Conservation (phyloP, 53 echinoderm and acorn worm genomes). For the Hippasteria phrygiana region DNA sequence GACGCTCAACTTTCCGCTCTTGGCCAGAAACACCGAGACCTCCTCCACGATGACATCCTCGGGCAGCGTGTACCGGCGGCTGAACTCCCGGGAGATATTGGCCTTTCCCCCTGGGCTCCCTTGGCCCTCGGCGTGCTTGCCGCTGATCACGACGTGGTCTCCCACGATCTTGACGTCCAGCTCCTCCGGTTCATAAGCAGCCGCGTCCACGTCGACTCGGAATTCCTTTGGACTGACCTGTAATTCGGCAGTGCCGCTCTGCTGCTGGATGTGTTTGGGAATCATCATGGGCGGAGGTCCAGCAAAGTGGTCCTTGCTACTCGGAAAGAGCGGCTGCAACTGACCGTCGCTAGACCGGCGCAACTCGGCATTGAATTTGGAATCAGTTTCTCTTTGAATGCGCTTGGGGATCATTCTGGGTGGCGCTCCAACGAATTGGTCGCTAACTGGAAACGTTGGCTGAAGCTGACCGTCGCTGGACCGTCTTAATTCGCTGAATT, state of each 20-base stretch:
- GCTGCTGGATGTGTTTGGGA: conserved; percentile 1
- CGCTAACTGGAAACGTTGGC: background rate
- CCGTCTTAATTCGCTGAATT: background rate
- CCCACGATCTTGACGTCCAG: conserved; percentile 79
- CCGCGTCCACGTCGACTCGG: conserved; percentile 74
- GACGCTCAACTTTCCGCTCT: conserved; percentile 70
- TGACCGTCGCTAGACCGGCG: background rate
- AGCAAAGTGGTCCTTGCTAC: background rate
- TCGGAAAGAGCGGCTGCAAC: background rate
- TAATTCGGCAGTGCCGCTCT: conserved; percentile 58
- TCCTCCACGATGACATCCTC: conserved; percentile 74
- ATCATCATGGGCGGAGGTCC: background rate
- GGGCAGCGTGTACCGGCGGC: conserved; percentile 79
- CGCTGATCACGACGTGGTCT: conserved; percentile 68
- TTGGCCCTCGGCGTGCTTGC: conserved; percentile 40
- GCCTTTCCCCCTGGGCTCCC: conserved; percentile 72
- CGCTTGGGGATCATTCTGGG: background rate
- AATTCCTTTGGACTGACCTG: conserved; percentile 64
- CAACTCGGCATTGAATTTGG: background rate
- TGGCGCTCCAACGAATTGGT: background rate
- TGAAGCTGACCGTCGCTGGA: background rate
- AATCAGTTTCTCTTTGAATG: background rate
- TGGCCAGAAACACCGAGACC: conserved; percentile 69
- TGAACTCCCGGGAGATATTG: conserved; percentile 82
- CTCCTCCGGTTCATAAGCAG: conserved; percentile 76